Percentiles rank a stretch among this genome's conserved stretches.
Evolutionary conservation across 1,140 invertebrate species (phyloP).

Genomic region (Drosophila ironensis): DNA sequence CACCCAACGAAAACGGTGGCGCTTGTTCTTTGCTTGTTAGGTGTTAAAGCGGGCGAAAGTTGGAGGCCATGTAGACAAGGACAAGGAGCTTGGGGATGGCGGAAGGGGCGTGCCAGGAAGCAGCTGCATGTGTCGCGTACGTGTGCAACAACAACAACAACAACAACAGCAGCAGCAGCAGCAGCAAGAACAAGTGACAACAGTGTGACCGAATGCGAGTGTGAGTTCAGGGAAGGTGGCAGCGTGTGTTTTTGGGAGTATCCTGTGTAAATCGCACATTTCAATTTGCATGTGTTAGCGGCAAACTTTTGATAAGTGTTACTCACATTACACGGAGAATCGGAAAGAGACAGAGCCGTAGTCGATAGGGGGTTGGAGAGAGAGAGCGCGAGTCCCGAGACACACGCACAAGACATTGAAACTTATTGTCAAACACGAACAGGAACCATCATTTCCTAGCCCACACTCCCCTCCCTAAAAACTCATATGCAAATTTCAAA

Average conservation of each 20-base stretch:
- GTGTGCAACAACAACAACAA: slow-evolving; percentile 49
- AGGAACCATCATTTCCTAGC: slow-evolving; percentile 35
- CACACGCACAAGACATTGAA: slow-evolving; percentile 43
- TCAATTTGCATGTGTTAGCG: slow-evolving; percentile 78
- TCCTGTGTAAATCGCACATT: slow-evolving; percentile 65
- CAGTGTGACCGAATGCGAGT: slow-evolving; percentile 53
- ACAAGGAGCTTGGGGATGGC: neutral
- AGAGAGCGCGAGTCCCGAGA: neutral
- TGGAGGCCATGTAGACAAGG: slow-evolving; percentile 59
- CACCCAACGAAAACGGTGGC: neutral
- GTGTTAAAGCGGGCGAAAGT: slow-evolving; percentile 77
- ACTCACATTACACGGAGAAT: slow-evolving; percentile 57
- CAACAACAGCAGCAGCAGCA: slow-evolving; percentile 17
- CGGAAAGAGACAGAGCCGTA: slow-evolving; percentile 10
- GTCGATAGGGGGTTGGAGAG: neutral
- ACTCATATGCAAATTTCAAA: slow-evolving; percentile 31
- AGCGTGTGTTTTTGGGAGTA: slow-evolving; percentile 3
- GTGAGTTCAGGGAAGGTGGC: slow-evolving; percentile 14
- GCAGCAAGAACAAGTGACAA: slow-evolving; percentile 55
- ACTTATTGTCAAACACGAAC: slow-evolving; percentile 66
- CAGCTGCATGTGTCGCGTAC: slow-evolving; percentile 50
- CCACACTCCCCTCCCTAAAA: neutral
- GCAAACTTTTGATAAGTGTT: slow-evolving; percentile 80
- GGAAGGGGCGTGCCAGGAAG: slow-evolving; percentile 1
- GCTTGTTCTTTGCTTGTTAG: slow-evolving; percentile 67